Conservation (phyloP, 2,113 vertebrate species). For the Verasper variegatus region DNA sequence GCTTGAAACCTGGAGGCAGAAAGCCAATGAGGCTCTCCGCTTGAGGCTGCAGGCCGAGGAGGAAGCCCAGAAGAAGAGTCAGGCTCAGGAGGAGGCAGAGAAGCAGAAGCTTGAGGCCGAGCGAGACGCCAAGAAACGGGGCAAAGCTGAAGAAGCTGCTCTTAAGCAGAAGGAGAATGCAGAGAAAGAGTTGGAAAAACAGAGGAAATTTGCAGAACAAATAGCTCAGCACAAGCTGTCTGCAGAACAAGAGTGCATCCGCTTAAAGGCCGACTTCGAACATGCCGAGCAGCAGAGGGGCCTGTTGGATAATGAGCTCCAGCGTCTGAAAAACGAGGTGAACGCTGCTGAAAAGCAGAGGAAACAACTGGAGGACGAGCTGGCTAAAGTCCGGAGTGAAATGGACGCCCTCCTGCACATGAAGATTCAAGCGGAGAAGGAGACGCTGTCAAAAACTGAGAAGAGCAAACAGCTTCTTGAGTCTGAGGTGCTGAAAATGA, state of each 20-base stretch:
- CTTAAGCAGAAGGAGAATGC: conserved; percentile 92
- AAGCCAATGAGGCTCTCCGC: conserved; percentile 94
- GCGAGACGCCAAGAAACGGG: conserved; percentile 88
- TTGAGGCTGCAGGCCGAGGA: conserved; percentile 93
- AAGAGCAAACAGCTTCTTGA: conserved; percentile 95
- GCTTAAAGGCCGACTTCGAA: conserved; percentile 91
- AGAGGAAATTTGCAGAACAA: conserved; percentile 89
- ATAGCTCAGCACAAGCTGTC: conserved; percentile 90
- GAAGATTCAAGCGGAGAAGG: conserved; percentile 89
- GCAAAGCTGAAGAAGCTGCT: conserved; percentile 90
- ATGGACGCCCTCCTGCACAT: conserved; percentile 91
- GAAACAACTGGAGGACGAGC: conserved; percentile 91
- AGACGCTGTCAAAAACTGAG: conserved; percentile 87
- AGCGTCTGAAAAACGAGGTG: conserved; percentile 89
- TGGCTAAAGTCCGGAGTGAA: conserved; percentile 90
- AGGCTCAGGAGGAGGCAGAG: conserved; percentile 93
- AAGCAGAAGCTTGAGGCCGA: conserved; percentile 94
- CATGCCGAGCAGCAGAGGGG: conserved; percentile 91
- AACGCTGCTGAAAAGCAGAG: conserved; percentile 85
- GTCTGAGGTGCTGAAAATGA: conserved; percentile 89
- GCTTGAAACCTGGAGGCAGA: conserved; percentile 94
- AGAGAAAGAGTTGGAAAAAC: conserved; percentile 92
- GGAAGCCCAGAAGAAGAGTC: conserved; percentile 91
- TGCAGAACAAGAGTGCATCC: conserved; percentile 93
- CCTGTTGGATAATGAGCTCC: conserved; percentile 91